These are phyloP conservation scores for Drosophila ustulata DNA, from an alignment of 2,888 invertebrate species.

Conservation along the genomic window DNA sequence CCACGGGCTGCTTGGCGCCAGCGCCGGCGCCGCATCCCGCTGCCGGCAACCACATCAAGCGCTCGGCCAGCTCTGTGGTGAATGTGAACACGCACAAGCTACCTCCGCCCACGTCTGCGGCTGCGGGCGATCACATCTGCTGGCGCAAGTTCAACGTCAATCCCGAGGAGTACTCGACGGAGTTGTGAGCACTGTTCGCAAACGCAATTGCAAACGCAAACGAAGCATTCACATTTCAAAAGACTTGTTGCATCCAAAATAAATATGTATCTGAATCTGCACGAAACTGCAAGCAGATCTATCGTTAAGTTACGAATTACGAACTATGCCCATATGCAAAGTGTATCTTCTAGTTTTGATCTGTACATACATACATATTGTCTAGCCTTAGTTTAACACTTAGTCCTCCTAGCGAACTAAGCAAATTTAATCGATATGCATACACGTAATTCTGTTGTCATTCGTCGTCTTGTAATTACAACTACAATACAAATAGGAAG, in stretches of 20 bases:
- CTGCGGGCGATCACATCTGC: constrained; percentile 86
- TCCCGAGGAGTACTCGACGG: constrained; percentile 85
- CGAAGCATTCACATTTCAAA: constrained; percentile 77
- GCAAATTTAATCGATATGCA: constrained; percentile 33
- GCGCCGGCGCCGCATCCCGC: constrained; percentile 43
- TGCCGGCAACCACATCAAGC: constrained; percentile 67
- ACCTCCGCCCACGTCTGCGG: constrained; percentile 69
- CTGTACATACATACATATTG: constrained; percentile 54
- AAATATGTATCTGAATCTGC: constrained; percentile 69
- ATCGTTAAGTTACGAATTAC: constrained; percentile 65
- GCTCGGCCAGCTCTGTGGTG: constrained; percentile 77
- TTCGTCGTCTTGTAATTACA: constrained; percentile 44
- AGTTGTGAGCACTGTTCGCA: constrained; percentile 77
- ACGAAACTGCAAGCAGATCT: constrained; percentile 44
- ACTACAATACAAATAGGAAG: constrained; percentile 15
- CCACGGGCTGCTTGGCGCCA: constrained; percentile 69
- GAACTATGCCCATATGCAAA: constrained; percentile 68
- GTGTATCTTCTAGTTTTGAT: constrained; percentile 73
- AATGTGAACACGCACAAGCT: constrained; percentile 70
- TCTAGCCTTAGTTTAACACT: constrained; percentile 35
- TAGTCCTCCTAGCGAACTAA: constrained; percentile 31
- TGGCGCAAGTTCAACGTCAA: constrained; percentile 85
- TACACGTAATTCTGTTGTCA: constrained; percentile 70
- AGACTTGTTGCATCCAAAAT: constrained; percentile 77
- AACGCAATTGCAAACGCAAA: constrained; percentile 37